Evolutionary conservation across 2,888 invertebrate genomes (phyloP), one percentile per base, ranked within the genome.

Genomic region (Chrysodeixis includens): DNA sequence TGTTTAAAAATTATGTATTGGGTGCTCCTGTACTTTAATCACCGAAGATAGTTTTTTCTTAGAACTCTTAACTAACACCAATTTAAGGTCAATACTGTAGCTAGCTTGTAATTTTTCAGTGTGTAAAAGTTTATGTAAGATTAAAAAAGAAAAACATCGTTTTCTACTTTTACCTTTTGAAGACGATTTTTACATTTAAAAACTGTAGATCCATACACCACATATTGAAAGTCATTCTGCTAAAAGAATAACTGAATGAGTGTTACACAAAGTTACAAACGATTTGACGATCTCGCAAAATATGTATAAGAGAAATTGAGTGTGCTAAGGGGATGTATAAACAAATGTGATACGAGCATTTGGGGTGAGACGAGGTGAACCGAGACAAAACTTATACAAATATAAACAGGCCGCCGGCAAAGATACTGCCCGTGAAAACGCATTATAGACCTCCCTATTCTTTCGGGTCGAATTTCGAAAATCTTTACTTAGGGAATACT

Each of bases 361-460:
- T 67, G 57, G 66, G 66, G 68, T 12, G 46, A 35, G 66, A 49
- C 18, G 35, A 66, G 59, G 69, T 63, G 62, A 65, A 67, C 72
- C 61, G 64, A 52, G 58, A 71, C 71, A 65, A 69, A 69, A 62
- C 69, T 76, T 80, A 61, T 68, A 75, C 67, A 66, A 67, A 67
- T 73, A 78, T 63, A 79, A 78, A 71, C 81, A 78, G 66, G 49
- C 56, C 57, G 32, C 49, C 40, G 49, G 46, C 57, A 35, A 49
- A 30, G 64, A 68, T 80, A 64, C 71, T 68, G 67, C 62, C 66
- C 65, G 74, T 65, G 80, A 70, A 60, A 64, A 79, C 80, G 61
- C 71, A 78, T 80, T 73, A 81, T 56, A 60, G 67, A 65, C 82
- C 79, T 69, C 68, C 71, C 80, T 74, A 78, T 71, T 63, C 72